Base-by-base conservation (phyloP, 2,888 invertebrate species). In the Drosophila subquinaria region DNA sequence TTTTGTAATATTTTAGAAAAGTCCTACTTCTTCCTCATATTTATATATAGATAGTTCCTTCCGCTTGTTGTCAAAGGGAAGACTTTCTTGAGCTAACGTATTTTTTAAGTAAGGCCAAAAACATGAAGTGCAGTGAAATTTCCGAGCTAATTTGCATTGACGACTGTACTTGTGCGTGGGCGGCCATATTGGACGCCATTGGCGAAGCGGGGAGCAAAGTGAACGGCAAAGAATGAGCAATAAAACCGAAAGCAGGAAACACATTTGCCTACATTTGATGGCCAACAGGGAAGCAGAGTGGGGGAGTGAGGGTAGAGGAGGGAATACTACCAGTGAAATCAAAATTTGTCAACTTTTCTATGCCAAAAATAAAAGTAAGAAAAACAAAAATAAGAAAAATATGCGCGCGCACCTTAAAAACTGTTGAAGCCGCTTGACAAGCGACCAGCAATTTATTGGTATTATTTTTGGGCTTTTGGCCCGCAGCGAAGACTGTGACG, bases 201-300 rank as follows among this genome's bases (percentile, higher is more conserved):
- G 62, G 36, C 64, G 61, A 64, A 57, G 61, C 42, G 77, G 30
- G 53, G 15, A 8, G 57, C 36, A 47, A 52, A 13, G 62, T 10
- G 56, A 51, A 17, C 30, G 30, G 20, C 9, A 35, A 65, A 50
- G 71, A 73, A 70, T 60, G 66, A 36, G 83, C 73, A 62, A 80
- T 81, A 77, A 78, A 79, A 78, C 82, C 65, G 82, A 82, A 84
- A 82, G 85, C 85, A 82, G 84, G 81, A 82, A 84, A 73, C 70
- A 63, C 71, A 83, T 69, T 82, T 81, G 79, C 79, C 76, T 69
- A 84, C 63, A 81, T 73, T 63, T 64, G 30, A 59, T 48, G 50
- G 57, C 40, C 67, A 45, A 23, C 8, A 2, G 35, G 10, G 42
- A 27, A 20, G 27, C 6, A 11, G 63, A 1, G 30, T 1, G 17